These are phyloP conservation scores for roundworm (Caenorhabditis elegans) DNA, from an alignment of 1,140 invertebrate species.

Conservation along the genomic window WBcel235 BX284605.5:2214001-2214500, in stretches of 20 bases:
- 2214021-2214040: neutral
- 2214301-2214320: neutral
- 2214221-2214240: neutral
- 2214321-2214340: neutral
- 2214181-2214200: slow-evolving; percentile 17
- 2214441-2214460: neutral
- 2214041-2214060: neutral
- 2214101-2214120: neutral
- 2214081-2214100: neutral
- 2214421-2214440: neutral
- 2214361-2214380: slow-evolving; percentile 36
- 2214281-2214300: neutral
- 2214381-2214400: slow-evolving; percentile 16
- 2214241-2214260: neutral
- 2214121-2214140: neutral
- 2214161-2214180: neutral
- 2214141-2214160: neutral
- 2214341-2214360: neutral
- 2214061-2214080: no score
- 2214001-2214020: neutral
- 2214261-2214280: no score
- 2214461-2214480: neutral
- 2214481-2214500: no score
- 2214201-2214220: slow-evolving; percentile 5
- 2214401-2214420: slow-evolving; percentile 25